Evolutionary conservation across 2,113 vertebrate species (phyloP), one percentile per base, ranked within the genome.

Genomic region (Dromaius novaehollandiae): DNA sequence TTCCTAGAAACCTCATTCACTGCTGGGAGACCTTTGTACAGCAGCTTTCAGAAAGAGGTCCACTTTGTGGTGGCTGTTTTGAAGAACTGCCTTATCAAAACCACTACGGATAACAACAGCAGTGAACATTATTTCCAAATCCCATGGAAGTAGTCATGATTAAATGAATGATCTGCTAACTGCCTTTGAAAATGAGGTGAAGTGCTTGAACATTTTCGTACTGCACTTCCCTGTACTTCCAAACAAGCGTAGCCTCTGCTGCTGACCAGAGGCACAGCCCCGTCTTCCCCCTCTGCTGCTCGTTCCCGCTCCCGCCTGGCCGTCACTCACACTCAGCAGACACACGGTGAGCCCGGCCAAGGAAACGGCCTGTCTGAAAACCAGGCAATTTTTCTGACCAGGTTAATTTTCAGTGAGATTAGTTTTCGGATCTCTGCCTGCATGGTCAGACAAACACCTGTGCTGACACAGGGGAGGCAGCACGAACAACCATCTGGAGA

Each of bases 391-490:
- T 69, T 93, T 56, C 88, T 94, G 96, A 93, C 60, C 88, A 93
- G 95, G 90, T 97, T 90, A 92, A 2, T 88, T 93, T 96, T 90
- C 93, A 83, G 68, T 46, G 88, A 96, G 92, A 82, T 95, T 90
- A 46, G 85, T 86, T 97, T 97, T 94, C 93, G 66, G 86, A 81
- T 91, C 92, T 88, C 89, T 93, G 73, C 6, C 88, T 81, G 88
- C 90, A 82, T 84, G 95, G 92, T 81, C 80, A 21, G 85, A 88
- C 95, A 90, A 96, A 96, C 96, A 97, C 96, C 93, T 96, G 96
- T 91, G 96, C 92, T 0, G 68, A 63, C 95, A 90, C 95, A 89
- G 91, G 60, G 89, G 92, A 93, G 92, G 82, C 76, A 96, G 88
- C 2, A 1, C 3, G 2, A 93, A 50, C 64, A 80, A 86, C 96